Evolutionary conservation across 2,797 vertebrate genomes (phyloP), one percentile per base, ranked within the genome.

Genomic region (Falco columbarius): DNA sequence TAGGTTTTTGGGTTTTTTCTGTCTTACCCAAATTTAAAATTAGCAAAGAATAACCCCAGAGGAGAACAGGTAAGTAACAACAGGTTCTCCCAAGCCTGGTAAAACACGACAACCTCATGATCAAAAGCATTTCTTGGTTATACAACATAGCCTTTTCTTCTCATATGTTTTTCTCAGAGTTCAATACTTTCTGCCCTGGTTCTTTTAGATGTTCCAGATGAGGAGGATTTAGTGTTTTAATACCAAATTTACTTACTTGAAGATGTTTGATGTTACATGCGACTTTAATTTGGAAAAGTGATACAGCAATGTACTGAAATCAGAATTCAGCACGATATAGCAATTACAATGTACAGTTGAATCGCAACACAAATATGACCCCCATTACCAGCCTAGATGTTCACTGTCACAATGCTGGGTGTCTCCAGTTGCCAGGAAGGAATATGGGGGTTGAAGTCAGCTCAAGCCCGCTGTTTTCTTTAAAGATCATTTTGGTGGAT

Each of bases 41-140:
- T 88, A 88, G 62, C 81, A 91, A 71, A 91, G 72, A 71, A 52
- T 22, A 90, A 79, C 90, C 85, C 66, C 90, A 68, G 70, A 81
- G 62, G 58, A 79, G 47, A 58, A 36, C 1, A 86, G 72, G 84
- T 73, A 72, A 71, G 54, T 49, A 72, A 30, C 44, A 84, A 47
- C 81, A 89, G 90, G 24, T 83, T 95, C 88, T 77, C 44, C 22
- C 95, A 79, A 61, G 74, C 61, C 40, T 40, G 89, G 47, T 47
- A 67, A 91, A 82, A 84, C 68, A 74, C 79, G 74, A 6, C 46
- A 76, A 6, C 46, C 34, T 86, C 36, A 11, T 55, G 87, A 88
- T 86, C 81, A 91, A 89, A 94, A 77, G 46, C 67, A 44, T 40
- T 83, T 72, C 49, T 65, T 54, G 6, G 10, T 42, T 79, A 10